Conservation (phyloP, 2,113 vertebrate species). For the Donacobius atricapilla region DNA sequence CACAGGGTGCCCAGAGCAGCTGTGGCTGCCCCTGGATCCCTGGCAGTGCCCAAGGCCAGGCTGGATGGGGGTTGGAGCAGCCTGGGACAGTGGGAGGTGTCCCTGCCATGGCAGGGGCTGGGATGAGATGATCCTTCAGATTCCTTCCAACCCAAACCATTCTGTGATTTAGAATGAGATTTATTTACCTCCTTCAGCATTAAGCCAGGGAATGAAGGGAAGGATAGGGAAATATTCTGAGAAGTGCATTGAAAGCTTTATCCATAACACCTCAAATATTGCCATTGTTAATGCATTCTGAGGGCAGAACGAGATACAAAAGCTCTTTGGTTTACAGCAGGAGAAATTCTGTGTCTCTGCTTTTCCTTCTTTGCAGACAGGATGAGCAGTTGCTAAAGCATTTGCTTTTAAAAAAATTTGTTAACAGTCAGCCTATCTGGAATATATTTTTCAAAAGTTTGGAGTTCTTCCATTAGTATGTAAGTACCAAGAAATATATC, state of each 20-base stretch:
- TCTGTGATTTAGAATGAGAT: not conserved
- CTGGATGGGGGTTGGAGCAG: accelerated
- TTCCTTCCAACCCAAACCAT: not conserved
- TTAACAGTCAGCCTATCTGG: slow-evolving; percentile 39
- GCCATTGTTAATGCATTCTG: not conserved
- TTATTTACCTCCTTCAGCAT: not conserved
- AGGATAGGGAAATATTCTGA: not conserved
- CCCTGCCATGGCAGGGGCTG: not conserved
- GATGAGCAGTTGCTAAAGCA: slow-evolving; percentile 33
- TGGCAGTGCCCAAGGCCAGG: not conserved
- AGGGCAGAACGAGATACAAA: not conserved
- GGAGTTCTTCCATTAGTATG: slow-evolving; percentile 40
- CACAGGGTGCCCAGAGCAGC: not conserved
- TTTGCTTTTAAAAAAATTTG: slow-evolving; percentile 11
- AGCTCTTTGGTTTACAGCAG: not conserved
- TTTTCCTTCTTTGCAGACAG: slow-evolving; percentile 4
- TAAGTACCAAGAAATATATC: slow-evolving; percentile 58
- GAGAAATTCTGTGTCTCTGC: not conserved
- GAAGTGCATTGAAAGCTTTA: slow-evolving; percentile 1
- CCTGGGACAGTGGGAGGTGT: not conserved
- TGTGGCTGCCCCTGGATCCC: not conserved
- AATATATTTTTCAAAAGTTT: slow-evolving; percentile 54
- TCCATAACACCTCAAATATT: not conserved
- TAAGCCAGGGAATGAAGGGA: not conserved
- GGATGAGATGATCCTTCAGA: not conserved